Evolutionary conservation across 2,797 vertebrate species (phyloP).

Genomic region (Myiothlypis chrysogaster): DNA sequence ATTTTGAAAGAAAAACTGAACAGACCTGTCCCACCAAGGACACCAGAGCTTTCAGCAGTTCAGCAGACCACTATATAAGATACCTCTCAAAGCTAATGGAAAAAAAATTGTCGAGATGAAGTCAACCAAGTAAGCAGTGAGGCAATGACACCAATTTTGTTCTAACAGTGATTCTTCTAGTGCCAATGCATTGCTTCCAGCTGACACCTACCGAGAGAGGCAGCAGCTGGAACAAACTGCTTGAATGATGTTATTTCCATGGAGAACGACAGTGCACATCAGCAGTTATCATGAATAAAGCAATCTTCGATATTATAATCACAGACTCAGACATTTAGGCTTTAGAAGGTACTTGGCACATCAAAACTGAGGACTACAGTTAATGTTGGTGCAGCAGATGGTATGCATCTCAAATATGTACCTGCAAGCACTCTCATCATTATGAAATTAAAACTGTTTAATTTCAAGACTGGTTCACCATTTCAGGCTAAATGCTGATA

Average conservation of each 20-base stretch:
- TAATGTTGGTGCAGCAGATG: background rate
- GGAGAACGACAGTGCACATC: background rate
- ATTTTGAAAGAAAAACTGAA: background rate
- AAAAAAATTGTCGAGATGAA: background rate
- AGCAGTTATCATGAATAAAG: background rate
- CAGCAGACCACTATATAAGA: background rate
- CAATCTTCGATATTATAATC: background rate
- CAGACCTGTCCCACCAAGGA: background rate
- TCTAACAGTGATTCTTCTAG: background rate
- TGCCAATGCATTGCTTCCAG: background rate
- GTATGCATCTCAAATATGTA: background rate
- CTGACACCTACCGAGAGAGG: background rate
- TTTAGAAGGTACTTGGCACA: background rate
- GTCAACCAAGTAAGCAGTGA: background rate
- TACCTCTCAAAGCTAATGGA: background rate
- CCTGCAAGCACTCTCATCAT: background rate
- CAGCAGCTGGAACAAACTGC: background rate
- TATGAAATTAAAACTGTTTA: background rate
- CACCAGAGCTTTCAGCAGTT: background rate
- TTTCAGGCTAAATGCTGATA: background rate
- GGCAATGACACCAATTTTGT: background rate
- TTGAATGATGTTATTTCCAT: background rate
- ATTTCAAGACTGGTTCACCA: background rate
- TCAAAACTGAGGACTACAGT: background rate
- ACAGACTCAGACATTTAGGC: background rate